These are phyloP conservation scores for Neosilurus hyrtlii DNA, from an alignment of 2,797 vertebrate species.

Conservation along the genomic window DNA sequence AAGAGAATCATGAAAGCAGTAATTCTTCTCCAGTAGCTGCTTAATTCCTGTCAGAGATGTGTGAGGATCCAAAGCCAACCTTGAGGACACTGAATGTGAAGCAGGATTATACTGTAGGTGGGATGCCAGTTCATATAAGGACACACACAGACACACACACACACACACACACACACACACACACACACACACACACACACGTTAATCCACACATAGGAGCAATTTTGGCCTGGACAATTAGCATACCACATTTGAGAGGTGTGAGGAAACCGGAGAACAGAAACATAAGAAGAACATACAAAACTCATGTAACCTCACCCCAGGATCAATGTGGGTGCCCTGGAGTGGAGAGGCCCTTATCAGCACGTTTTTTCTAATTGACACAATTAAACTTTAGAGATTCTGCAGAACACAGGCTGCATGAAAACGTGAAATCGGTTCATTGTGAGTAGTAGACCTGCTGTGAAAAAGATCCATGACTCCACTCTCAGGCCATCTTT, in stretches of 20 bases:
- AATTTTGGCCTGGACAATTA: neutral
- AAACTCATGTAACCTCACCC: neutral
- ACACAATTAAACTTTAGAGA: neutral
- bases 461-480: slow-evolving; percentile 11
- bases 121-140: neutral
- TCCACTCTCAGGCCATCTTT: neutral
- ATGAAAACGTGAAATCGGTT: neutral
- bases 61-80: neutral
- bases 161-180: neutral
- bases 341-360: neutral
- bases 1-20: neutral
- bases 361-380: neutral
- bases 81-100: neutral
- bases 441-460: neutral
- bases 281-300: neutral
- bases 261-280: neutral
- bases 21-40: neutral
- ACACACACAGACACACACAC: neutral
- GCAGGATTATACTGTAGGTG: neutral
- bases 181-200: neutral
- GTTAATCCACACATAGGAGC: neutral
- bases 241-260: neutral
- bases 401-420: neutral
- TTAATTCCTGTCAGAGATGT: neutral
- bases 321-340: neutral